These are phyloP conservation scores for Drosophila sturtevanti DNA, from an alignment of 1,140 invertebrate species.

Conservation along the genomic window DNA sequence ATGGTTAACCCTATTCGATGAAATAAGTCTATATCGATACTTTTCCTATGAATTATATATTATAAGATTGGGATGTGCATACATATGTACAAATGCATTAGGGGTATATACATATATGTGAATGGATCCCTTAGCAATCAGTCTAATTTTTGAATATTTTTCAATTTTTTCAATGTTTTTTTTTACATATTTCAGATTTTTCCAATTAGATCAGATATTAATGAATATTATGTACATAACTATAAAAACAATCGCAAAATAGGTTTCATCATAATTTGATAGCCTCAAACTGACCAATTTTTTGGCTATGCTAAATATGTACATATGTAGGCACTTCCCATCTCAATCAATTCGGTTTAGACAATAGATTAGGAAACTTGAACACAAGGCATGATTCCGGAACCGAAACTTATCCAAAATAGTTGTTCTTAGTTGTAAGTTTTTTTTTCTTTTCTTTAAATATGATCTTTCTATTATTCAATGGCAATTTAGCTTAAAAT, in stretches of 20 bases:
- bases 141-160: neutral
- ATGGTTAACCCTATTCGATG: neutral
- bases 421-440: no score
- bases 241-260: neutral
- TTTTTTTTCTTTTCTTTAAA: no score
- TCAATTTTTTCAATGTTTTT: no score
- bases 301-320: neutral
- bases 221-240: neutral
- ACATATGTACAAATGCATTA: neutral
- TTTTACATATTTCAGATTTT: no score
- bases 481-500: no score
- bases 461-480: no score
- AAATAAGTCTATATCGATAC: neutral
- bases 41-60: constrained; percentile 2
- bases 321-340: constrained; percentile 7
- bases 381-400: neutral
- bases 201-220: no score
- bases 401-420: neutral
- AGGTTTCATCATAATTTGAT: neutral
- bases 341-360: neutral
- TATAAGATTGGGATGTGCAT: constrained; percentile 7
- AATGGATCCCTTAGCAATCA: no score
- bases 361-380: neutral
- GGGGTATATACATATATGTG: constrained; percentile 4
- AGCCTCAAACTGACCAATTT: neutral